Evolutionary conservation across 2,113 vertebrate species (phyloP).

Genomic region (Danio rerio): DNA sequence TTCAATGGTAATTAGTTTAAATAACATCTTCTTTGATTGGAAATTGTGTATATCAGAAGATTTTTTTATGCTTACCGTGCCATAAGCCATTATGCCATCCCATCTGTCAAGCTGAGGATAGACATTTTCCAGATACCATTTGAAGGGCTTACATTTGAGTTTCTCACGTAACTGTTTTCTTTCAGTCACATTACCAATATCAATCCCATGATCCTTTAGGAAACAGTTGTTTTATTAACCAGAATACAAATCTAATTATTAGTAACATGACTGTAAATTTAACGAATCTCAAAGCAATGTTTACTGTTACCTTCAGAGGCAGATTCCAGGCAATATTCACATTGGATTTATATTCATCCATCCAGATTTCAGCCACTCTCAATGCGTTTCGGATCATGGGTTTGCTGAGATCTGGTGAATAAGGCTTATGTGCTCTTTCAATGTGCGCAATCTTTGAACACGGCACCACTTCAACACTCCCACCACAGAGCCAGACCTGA

Average conservation of each 20-base stretch:
- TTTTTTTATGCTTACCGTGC: conserved; percentile 49
- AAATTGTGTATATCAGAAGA: background rate
- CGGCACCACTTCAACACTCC: conserved; percentile 81
- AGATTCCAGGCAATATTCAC: conserved; percentile 80
- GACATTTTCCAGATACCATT: conserved; percentile 93
- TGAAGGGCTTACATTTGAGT: conserved; percentile 91
- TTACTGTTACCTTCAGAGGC: conserved; percentile 69
- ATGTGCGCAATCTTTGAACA: conserved; percentile 80
- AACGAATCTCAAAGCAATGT: background rate
- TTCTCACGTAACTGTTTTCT: conserved; percentile 85
- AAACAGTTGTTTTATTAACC: background rate
- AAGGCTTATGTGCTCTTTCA: conserved; percentile 79
- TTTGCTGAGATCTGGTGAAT: conserved; percentile 64
- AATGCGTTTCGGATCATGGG: conserved; percentile 74
- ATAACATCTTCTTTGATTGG: background rate
- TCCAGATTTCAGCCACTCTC: conserved; percentile 79
- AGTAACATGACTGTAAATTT: background rate
- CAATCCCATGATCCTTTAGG: conserved; percentile 87
- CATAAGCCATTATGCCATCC: conserved; percentile 63
- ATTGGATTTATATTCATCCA: conserved; percentile 82
- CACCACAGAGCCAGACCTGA: conserved; percentile 84
- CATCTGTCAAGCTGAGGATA: conserved; percentile 81
- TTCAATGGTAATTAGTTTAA: background rate
- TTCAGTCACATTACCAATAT: conserved; percentile 90
- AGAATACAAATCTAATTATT: too few relatives aligned